These are phyloP conservation scores for Agelastica alni DNA, from an alignment of 2,888 invertebrate genomes.

Conservation along the genomic window DNA sequence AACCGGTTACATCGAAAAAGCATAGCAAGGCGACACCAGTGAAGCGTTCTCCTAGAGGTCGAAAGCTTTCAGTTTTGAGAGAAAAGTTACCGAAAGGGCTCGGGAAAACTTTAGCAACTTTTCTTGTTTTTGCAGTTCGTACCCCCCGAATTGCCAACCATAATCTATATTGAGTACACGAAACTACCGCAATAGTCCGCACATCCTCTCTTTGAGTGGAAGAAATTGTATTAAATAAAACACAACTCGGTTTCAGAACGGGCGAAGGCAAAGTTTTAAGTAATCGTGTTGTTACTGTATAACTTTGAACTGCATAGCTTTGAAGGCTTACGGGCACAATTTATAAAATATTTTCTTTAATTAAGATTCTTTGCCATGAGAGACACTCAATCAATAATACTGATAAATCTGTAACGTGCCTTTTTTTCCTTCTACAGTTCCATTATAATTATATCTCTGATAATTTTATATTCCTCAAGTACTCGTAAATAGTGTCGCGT, in stretches of 20 bases:
- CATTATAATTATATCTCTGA: no score
- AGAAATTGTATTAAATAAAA: conserved; percentile 30
- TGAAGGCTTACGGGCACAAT: no score
- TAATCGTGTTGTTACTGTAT: conserved; percentile 26
- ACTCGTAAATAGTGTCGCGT: no score
- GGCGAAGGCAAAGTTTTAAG: conserved; percentile 17
- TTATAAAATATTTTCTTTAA: no score
- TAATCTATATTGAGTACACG: conserved; percentile 34
- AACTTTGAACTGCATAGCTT: no score
- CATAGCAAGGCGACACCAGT: conserved; percentile 25
- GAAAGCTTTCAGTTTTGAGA: conserved; percentile 28
- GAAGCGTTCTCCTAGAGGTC: conserved; percentile 26
- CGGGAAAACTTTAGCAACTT: conserved; percentile 31
- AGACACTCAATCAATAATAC: no score
- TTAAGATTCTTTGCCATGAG: no score
- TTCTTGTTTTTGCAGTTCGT: conserved; percentile 31
- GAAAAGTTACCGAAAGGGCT: conserved; percentile 29
- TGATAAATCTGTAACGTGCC: no score
- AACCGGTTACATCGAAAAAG: conserved; percentile 19
- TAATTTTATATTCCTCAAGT: no score
- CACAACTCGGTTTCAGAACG: conserved; percentile 1
- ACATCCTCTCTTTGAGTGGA: conserved; percentile 28
- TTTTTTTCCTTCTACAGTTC: no score
- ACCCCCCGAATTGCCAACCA: conserved; percentile 33
- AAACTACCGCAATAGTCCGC: conserved; percentile 30